These are phyloP conservation scores for Enteromius argenteus DNA, from an alignment of 2,797 vertebrate genomes.

Conservation along the genomic window DNA sequence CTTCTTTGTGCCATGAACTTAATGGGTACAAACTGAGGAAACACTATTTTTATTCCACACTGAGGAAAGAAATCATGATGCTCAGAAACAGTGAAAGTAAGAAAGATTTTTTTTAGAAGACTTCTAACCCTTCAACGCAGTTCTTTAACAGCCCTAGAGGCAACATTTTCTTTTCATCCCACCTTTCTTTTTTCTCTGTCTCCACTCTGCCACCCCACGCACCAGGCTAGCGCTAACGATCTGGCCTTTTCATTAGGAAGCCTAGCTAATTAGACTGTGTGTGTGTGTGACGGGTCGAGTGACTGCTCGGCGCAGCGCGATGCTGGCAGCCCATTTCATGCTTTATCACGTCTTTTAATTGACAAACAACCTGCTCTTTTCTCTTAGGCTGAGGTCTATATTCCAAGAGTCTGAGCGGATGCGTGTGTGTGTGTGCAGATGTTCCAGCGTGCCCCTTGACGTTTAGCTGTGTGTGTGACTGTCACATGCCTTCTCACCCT, in stretches of 20 bases:
- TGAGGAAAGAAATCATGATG: neutral
- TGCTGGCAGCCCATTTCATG: constrained; percentile 86
- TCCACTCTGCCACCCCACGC: constrained; percentile 41
- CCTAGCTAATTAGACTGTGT: constrained; percentile 84
- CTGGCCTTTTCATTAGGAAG: constrained; percentile 79
- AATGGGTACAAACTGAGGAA: neutral
- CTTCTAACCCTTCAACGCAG: constrained; percentile 20
- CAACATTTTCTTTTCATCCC: constrained; percentile 56
- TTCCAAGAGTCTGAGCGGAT: constrained; percentile 56
- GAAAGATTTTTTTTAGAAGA: neutral
- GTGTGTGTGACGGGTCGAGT: constrained; percentile 79
- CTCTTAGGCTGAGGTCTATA: constrained; percentile 87
- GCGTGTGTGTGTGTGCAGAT: constrained; percentile 65
- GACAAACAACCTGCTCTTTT: constrained; percentile 88
- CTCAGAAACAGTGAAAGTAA: neutral
- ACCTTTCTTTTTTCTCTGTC: constrained; percentile 55
- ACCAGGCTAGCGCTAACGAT: constrained; percentile 66
- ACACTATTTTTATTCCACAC: neutral
- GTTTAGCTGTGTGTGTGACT: constrained; percentile 70
- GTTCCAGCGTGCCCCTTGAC: constrained; percentile 68
- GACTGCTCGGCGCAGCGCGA: constrained; percentile 78
- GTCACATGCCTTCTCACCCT: constrained; percentile 74
- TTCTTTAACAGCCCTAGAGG: constrained; percentile 45
- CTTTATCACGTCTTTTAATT: constrained; percentile 89
- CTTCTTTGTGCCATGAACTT: neutral